phyloP scores from a whole-genome alignment of 2,888 invertebrate species.

The Hedya salicella region DNA sequence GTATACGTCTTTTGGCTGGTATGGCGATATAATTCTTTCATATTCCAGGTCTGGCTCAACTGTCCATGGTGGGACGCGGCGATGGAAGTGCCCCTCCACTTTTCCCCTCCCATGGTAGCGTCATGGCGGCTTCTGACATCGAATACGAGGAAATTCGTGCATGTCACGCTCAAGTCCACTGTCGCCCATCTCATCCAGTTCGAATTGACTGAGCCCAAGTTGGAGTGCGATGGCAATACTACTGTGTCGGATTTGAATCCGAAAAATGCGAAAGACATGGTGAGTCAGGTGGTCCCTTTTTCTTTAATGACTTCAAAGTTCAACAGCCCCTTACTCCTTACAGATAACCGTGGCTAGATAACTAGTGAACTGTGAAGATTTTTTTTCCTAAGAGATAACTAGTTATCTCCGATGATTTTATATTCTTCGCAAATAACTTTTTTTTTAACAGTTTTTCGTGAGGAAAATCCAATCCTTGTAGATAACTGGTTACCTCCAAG shows the following conservation, averaged over 20 bases:
- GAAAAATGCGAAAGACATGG: conserved; percentile 83
- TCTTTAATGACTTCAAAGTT: too few relatives aligned
- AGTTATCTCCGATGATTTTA: too few relatives aligned
- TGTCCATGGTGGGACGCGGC: conserved; percentile 92
- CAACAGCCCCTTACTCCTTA: too few relatives aligned
- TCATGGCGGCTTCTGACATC: conserved; percentile 94
- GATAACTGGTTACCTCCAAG: too few relatives aligned
- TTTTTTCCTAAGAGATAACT: too few relatives aligned
- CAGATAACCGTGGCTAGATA: too few relatives aligned
- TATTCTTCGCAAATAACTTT: too few relatives aligned
- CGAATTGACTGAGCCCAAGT: conserved; percentile 73
- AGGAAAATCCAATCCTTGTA: too few relatives aligned
- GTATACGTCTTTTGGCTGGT: too few relatives aligned
- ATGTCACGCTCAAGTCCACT: conserved; percentile 89
- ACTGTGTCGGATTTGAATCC: conserved; percentile 88
- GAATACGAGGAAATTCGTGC: conserved; percentile 93
- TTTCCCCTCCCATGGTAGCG: conserved; percentile 92
- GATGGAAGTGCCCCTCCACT: conserved; percentile 90
- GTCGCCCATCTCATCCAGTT: conserved; percentile 85
- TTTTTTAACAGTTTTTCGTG: too few relatives aligned
- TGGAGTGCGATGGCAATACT: conserved; percentile 86
- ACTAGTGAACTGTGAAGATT: too few relatives aligned
- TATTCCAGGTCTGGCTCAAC: conserved; percentile 87
- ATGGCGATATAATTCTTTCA: too few relatives aligned
- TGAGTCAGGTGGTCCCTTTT: conserved; percentile 55